Base-by-base conservation (phyloP, 30 jellyfish, hydroid and myxozoan species). In the Nemopilema nomurai region DNA sequence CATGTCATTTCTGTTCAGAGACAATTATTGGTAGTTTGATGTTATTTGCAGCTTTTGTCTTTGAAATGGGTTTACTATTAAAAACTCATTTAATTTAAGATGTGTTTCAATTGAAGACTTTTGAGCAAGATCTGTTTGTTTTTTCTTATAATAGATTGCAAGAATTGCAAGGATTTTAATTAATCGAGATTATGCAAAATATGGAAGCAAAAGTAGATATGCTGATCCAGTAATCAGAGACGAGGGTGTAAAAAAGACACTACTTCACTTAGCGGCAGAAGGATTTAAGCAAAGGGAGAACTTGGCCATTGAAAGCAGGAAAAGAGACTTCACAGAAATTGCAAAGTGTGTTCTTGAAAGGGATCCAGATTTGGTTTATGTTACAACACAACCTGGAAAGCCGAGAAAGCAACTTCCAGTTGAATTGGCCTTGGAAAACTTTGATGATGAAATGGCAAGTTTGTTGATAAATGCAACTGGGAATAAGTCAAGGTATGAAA, bases 181-280 rank as follows among this genome's bases (percentile, higher is more conserved):
- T 21, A 63, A 63, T 75, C 24, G 93, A 63, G 93, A 84, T 18
- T 84, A 73, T 52, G 87, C 65, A 17, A 27, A 74, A 32, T 19
- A 73, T 69, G 82, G 82, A 18, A 8, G 65, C 8, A 78, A 84
- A 8, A 71, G 93, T 51, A 65, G 93, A 27, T 84, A 84, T 49
- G 77, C 88, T 1, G 52, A 73, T 4, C 84, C 73, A 16, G 65
- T 84, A 72, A 24, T 31, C 8, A 65, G 62, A 30, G 77, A 53
- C 16, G 80, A 86, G n/a, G 91, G 92, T 8, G 69, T 87, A 32
- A 57, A 28, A 49, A 87, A 81, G 63, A 86, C 94, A 4, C 79
- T 92, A 4, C 83, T 92, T 68, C 98, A 92, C 72, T 53, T 87
- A n/a, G 96, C 95, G 6, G 98, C 98, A 6, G 94, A 92, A 26